These are phyloP conservation scores for Galeopsomyia nigrocyanea DNA, from an alignment of 2,888 invertebrate genomes.

Conservation along the genomic window DNA sequence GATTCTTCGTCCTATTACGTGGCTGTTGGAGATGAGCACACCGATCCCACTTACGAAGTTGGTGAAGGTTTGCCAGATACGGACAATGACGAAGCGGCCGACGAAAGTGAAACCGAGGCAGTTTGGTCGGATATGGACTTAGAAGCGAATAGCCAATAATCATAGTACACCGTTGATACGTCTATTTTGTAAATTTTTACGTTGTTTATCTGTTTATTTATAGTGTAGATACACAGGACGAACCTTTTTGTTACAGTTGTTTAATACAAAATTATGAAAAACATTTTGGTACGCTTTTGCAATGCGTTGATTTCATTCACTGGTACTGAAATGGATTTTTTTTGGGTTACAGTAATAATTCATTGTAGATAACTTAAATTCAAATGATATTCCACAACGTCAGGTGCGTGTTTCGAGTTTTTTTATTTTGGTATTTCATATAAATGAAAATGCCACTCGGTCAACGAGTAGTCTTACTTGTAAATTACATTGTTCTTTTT, in stretches of 20 bases:
- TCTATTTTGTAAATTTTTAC: constrained; percentile 40
- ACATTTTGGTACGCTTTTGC: constrained; percentile 37
- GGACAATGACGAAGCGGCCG: constrained; percentile 69
- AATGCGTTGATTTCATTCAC: constrained; percentile 26
- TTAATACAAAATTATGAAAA: constrained; percentile 46
- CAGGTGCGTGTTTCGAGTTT: constrained; percentile 24
- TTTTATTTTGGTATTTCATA: constrained; percentile 39
- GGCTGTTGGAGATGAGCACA: constrained; percentile 70
- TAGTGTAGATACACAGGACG: constrained; percentile 47
- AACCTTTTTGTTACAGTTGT: constrained; percentile 43
- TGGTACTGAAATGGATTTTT: constrained; percentile 27
- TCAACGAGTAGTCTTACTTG: constrained; percentile 42
- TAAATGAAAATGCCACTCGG: constrained; percentile 42
- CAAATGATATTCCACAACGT: constrained; percentile 22
- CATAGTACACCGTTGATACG: constrained; percentile 23
- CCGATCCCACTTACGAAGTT: constrained; percentile 70
- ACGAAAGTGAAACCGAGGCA: constrained; percentile 73
- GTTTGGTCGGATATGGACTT: constrained; percentile 76
- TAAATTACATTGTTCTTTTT: neutral
- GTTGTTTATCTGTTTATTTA: constrained; percentile 42
- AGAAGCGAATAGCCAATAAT: constrained; percentile 70
- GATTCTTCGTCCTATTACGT: constrained; percentile 72
- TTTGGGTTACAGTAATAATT: constrained; percentile 22
- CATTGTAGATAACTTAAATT: constrained; percentile 11
- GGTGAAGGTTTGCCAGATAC: constrained; percentile 68